A percentile compares a stretch with the other conserved stretches of the same genome.
These are phyloP conservation scores for Oreotrochilus melanogaster DNA, from an alignment of 2,113 vertebrate species.

Conservation along the genomic window DNA sequence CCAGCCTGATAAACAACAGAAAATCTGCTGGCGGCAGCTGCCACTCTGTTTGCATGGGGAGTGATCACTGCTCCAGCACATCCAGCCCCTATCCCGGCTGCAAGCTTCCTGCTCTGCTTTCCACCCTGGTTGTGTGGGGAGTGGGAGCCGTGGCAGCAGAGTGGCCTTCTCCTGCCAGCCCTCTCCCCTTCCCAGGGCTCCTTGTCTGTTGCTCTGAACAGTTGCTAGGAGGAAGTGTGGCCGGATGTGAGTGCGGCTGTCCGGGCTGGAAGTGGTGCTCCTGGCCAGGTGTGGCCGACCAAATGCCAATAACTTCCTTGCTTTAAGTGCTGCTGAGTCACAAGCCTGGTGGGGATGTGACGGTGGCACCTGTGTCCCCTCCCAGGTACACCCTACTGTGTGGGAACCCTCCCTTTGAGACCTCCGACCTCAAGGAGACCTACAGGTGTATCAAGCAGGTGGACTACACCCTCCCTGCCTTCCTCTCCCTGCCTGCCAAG, in stretches of 20 bases:
- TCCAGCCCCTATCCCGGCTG: fast-evolving
- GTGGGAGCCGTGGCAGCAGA: fast-evolving
- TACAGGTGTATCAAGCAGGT: constrained; percentile 98
- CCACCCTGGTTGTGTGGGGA: fast-evolving
- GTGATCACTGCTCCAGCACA: fast-evolving
- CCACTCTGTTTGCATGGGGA: neutral
- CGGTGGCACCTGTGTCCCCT: neutral
- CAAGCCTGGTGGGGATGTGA: neutral
- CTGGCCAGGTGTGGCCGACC: constrained; percentile 31
- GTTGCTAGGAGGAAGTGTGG: constrained; percentile 28
- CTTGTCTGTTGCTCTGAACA: neutral
- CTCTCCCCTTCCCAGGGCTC: neutral
- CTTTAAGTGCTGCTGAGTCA: constrained; percentile 44
- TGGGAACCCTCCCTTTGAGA: constrained; percentile 96
- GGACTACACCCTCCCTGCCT: constrained; percentile 86
- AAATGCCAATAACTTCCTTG: constrained; percentile 34
- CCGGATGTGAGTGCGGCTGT: constrained; percentile 21
- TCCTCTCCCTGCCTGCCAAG: constrained; percentile 88
- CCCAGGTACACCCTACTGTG: constrained; percentile 95
- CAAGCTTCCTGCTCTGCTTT: neutral
- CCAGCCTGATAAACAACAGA: constrained; percentile 36
- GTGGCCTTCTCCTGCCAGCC: neutral
- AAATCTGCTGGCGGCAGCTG: neutral
- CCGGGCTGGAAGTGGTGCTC: neutral
- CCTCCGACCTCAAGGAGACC: constrained; percentile 95